Evolutionary conservation across 2,113 vertebrate species (phyloP), one percentile per base, ranked within the genome.

Genomic region (Vicugna pacos): DNA sequence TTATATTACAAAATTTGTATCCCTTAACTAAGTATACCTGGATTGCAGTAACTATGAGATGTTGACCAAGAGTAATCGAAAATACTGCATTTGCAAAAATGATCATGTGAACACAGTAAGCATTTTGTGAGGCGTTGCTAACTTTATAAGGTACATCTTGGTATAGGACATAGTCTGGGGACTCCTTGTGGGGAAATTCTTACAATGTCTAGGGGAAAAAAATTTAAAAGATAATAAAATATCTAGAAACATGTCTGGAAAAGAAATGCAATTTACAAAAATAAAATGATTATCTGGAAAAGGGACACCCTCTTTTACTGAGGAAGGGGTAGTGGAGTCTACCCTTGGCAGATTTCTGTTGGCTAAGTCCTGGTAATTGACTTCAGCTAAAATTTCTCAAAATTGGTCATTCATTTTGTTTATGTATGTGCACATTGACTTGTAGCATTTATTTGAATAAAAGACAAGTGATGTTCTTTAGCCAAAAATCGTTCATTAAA

Each of bases 71-170:
- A 70, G 46, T 92, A 96, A 75, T 30, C 24, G 42, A 80, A 88
- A 91, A 80, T 79, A 77, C 17, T 64, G 96, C 64, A 96, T 79
- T 75, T 90, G n/a, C 75, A 24, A 94, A 96, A 79, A 13, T 75
- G 42, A 26, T 95, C 38, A 96, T 75, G 54, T 92, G 22, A 83
- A 30, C 52, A 80, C 35, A 76, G 48, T 35, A 89, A 94, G 92
- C 50, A 69, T 92, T 89, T 72, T 69, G 19, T 32, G 92, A 96
- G n/a, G 13, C 30, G 54, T n/a, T 92, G 69, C 69, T 95, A 92
- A 96, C 87, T 87, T 87, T 93, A 28, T 83, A 79, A 80, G 8
- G 38, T 70, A 88, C 19, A 32, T 89, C 28, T 67, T 89, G 32
- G 62, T 82, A 72, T 17, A 46, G 42, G 87, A 86, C 17, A 80